Conservation (phyloP, 2,113 vertebrate species). For the Spea bombifrons region DNA sequence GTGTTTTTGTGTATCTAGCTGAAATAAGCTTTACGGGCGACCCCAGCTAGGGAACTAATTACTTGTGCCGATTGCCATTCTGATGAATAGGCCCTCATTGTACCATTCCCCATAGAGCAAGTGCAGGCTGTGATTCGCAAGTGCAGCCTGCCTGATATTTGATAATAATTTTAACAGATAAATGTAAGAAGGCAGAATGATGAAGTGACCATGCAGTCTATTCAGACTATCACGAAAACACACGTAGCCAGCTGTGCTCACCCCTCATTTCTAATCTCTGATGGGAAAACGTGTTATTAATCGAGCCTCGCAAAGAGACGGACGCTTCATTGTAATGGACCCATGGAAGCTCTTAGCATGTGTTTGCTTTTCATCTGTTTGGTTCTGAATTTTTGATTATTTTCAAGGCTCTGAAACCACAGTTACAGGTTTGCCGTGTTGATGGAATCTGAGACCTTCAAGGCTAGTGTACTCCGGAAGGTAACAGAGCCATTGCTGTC, state of each 20-base stretch:
- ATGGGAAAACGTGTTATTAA: constrained; percentile 65
- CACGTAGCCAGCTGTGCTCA: constrained; percentile 74
- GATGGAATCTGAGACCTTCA: too few species aligned
- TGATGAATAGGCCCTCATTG: constrained; percentile 92
- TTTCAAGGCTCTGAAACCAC: too few species aligned
- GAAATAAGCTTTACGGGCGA: constrained; percentile 81
- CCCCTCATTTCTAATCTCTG: constrained; percentile 53
- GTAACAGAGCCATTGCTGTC: too few species aligned
- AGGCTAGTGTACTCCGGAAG: too few species aligned
- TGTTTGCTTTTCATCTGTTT: neutral
- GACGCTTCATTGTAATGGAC: neutral
- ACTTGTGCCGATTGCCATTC: constrained; percentile 76
- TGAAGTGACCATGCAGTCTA: constrained; percentile 82
- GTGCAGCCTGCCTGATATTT: constrained; percentile 81
- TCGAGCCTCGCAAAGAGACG: constrained; percentile 57
- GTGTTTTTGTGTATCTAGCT: constrained; percentile 70
- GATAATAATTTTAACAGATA: constrained; percentile 98
- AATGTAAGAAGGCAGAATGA: constrained; percentile 91
- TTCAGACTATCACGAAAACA: constrained; percentile 79
- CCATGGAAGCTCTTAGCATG: neutral
- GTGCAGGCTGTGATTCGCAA: constrained; percentile 76
- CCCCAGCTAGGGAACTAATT: constrained; percentile 86
- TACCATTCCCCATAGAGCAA: constrained; percentile 77
- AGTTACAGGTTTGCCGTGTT: too few species aligned
- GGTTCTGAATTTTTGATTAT: constrained; percentile 69